phyloP scores from a whole-genome alignment of 1,140 invertebrate genomes.

The Dreissena rostriformis region DNA sequence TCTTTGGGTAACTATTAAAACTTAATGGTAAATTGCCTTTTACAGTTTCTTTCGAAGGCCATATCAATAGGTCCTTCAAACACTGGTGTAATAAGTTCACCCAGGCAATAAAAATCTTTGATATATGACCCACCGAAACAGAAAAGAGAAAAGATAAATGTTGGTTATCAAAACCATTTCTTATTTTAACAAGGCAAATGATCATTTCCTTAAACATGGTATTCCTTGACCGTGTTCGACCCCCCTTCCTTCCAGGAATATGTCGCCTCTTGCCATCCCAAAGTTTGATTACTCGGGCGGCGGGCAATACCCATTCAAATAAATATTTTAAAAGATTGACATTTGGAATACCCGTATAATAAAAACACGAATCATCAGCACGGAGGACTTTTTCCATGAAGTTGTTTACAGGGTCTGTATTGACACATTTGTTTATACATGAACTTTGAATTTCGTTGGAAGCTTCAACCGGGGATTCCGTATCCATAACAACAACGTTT shows the following conservation, averaged over 20 bases:
- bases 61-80: not conserved
- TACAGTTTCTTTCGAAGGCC: conserved; percentile 23
- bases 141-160: conserved; percentile 20
- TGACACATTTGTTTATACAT: not conserved
- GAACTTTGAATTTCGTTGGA: not conserved
- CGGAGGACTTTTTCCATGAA: conserved; percentile 8
- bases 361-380: conserved; percentile 27
- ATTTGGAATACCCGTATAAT: conserved; percentile 25
- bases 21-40: too few species aligned
- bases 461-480: not conserved
- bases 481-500: not conserved
- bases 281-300: conserved; percentile 10
- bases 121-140: conserved; percentile 18
- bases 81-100: conserved; percentile 32
- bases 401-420: not conserved
- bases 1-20: conserved; percentile 12
- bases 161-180: conserved; percentile 9
- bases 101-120: conserved; percentile 18
- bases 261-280: conserved; percentile 20
- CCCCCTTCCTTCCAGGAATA: conserved; percentile 22
- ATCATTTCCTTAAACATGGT: conserved; percentile 23
- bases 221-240: not conserved
- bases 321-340: not conserved
- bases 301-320: conserved; percentile 12
- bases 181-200: conserved; percentile 18